Conservation (phyloP, 1,140 invertebrate genomes). For the Mycetomoellerius zeteki region DNA sequence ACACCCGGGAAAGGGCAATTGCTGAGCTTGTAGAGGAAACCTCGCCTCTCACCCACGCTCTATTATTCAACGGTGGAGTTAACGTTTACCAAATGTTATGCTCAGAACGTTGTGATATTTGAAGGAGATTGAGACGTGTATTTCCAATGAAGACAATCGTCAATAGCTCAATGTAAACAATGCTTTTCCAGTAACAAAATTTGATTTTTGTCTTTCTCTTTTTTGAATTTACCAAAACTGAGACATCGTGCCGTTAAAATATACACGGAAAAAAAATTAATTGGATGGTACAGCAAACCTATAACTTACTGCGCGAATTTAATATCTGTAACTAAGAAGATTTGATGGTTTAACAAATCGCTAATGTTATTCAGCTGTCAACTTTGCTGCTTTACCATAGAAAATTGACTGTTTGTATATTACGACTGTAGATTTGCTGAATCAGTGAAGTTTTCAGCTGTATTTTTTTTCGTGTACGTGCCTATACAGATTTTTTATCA, state of each 20-base stretch:
- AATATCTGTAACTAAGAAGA: too few species aligned
- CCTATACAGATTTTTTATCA: background rate
- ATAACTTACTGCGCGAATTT: too few species aligned
- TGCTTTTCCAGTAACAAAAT: background rate
- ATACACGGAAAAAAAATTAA: too few species aligned
- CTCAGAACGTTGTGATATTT: background rate
- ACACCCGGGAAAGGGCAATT: constrained; percentile 39
- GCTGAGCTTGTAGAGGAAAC: constrained; percentile 51
- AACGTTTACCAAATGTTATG: constrained; percentile 41
- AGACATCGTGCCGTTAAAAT: background rate
- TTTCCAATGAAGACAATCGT: constrained; percentile 3
- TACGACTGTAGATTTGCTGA: too few species aligned
- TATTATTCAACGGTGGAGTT: constrained; percentile 36
- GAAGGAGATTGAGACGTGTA: background rate
- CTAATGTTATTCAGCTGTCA: too few species aligned
- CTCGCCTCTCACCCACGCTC: constrained; percentile 33
- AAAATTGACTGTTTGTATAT: too few species aligned
- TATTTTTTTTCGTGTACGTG: too few species aligned
- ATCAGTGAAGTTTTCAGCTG: too few species aligned
- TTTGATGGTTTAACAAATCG: too few species aligned
- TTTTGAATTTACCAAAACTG: background rate
- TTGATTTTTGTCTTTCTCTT: background rate
- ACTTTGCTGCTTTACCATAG: too few species aligned
- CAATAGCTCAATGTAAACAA: background rate
- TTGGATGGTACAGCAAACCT: too few species aligned